Base-by-base conservation (phyloP, 1,140 invertebrate genomes). In the Palaemon carinicauda region DNA sequence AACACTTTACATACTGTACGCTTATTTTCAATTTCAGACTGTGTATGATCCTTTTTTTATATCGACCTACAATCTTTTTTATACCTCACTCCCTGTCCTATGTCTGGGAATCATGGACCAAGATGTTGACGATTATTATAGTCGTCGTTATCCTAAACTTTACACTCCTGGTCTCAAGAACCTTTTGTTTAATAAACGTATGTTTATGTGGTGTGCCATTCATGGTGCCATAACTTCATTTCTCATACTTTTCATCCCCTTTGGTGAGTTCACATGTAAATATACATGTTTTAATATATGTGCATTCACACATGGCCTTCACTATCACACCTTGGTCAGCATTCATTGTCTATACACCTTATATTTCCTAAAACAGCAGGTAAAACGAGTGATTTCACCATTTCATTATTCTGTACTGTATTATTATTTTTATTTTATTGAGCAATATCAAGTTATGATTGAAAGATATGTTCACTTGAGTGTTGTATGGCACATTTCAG, bases 191-290 rank as follows among this genome's bases (percentile, higher is more conserved):
- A 99, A 99, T 92, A 98, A 98, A 92, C 96, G 95, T 77, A 96
- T 97, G 92, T 98, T 98, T 92, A 95, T 97, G 90, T 95, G 96
- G 92, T 98, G 97, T 92, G 97, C 98, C 31, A 91, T 97, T 71
- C 97, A 99, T 91, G 98, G 98, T 15, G 96, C 98, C 90, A 96
- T 98, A 90, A 97, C 98, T n/a, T 99, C 98, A 74, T 94, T 98
- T 89, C 95, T 99, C 87, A 93, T 99, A 86, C 99, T 99, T 92
- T 96, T 99, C 89, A 96, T 99, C 91, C 96, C 98, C 0, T 99
- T 98, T 91, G 98, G 97, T 95, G 92, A 93, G 92, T 88, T 12
- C 17, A 31, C 3, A 29, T 31, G n/a, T 17, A 21, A 31, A 41
- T 41, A 41, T 41, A 12, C 12, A 41, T 41, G 41, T 41, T 41